Base-by-base conservation (phyloP, 1,140 invertebrate genomes). In the Saccostrea glomerata region DNA sequence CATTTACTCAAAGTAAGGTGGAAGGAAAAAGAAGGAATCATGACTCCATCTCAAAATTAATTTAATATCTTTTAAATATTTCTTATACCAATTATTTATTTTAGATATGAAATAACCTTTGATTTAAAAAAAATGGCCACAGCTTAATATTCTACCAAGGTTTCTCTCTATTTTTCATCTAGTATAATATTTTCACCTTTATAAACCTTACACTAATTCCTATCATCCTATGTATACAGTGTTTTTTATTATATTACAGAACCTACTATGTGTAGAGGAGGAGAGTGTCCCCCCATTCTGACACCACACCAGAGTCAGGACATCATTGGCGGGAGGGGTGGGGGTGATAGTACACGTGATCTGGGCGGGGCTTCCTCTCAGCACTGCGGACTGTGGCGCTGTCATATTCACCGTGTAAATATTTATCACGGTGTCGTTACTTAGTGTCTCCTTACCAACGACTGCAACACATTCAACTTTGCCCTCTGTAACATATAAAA, bases 381-480 rank as follows among this genome's bases (percentile, higher is more conserved):
- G 70, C 70, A 77, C 70, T 15, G 70, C 70, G 25, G 70, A 77
- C 25, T 25, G 70, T 12, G 70, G 70, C 11, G 70, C 70, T 5
- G 70, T 36, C 70, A 77, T 77, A 23, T 77, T 25, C 70, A 77
- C 70, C 0, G 70, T 77, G 70, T 77, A 77, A 36, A 77, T 77
- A 9, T 77, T 23, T 25, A 77, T 15, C 11, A 11, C 36, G 12
- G 70, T 77, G 25, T 77, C 70, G 25, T 77, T 77, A 77, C 70
- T 77, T 13, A 77, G 12, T 0, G 70, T 36, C 11, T 11, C 30
- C 25, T 77, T 23, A 25, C 70, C 70, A 36, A 77, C 70, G 15
- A 77, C 11, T 9, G 70, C 70, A 23, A 77, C 70, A 36, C 70
- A 77, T 77, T 77, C 70, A 77, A 77, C 70, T 13, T 30, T 77